These are phyloP conservation scores for Drosophila fungiperda DNA, from an alignment of 2,888 invertebrate species.

Conservation along the genomic window DNA sequence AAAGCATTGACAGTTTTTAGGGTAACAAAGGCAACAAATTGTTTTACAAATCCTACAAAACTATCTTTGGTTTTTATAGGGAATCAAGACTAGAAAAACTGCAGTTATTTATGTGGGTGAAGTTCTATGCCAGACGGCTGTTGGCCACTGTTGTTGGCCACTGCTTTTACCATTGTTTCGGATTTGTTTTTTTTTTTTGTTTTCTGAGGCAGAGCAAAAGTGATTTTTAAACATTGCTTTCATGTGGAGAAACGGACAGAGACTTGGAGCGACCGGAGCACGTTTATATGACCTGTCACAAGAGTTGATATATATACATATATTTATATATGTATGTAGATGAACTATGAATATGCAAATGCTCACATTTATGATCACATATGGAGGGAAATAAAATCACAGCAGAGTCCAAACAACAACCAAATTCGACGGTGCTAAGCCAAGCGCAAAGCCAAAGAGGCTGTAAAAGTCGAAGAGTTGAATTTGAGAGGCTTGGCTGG, in stretches of 20 bases:
- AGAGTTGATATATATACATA: conserved; percentile 22
- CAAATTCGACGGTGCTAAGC: conserved; percentile 13
- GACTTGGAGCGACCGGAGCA: conserved; percentile 9
- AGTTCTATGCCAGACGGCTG: conserved; percentile 45
- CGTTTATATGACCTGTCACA: conserved; percentile 26
- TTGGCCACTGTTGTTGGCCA: conserved; percentile 22
- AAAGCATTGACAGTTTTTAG: neutral
- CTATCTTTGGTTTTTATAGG: conserved; percentile 20
- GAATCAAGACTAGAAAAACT: conserved; percentile 29
- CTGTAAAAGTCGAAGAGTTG: conserved; percentile 41
- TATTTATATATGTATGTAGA: neutral
- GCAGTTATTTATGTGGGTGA: conserved; percentile 69
- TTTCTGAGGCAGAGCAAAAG: conserved; percentile 47
- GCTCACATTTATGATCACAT: conserved; percentile 33
- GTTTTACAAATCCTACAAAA: conserved; percentile 24
- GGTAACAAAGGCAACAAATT: conserved; percentile 9
- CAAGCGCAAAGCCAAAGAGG: conserved; percentile 15
- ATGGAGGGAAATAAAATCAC: conserved; percentile 38
- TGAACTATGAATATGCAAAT: conserved; percentile 23
- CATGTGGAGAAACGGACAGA: conserved; percentile 3
- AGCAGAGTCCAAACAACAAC: conserved; percentile 9
- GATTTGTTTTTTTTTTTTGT: conserved; percentile 5
- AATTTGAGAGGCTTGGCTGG: conserved; percentile 43
- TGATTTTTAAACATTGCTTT: conserved; percentile 53
- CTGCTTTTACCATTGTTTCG: conserved; percentile 22